A percentile compares a stretch with the other conserved stretches of the same genome.
Conservation (phyloP, 1,140 invertebrate genomes). For the Drosophila dunni region DNA sequence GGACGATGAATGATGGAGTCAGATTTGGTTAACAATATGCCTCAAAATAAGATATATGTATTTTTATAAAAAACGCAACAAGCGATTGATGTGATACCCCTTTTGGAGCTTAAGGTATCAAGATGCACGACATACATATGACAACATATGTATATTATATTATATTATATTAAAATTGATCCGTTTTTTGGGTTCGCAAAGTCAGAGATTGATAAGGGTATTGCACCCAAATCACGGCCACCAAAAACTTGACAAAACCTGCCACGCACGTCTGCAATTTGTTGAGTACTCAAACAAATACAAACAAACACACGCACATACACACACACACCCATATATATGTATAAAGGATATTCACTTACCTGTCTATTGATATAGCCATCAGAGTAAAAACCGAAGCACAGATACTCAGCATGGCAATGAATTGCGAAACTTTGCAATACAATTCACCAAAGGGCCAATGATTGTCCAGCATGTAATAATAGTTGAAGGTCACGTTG, state of each 20-base stretch:
- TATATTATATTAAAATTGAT: slow-evolving; percentile 25
- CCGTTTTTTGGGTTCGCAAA: slow-evolving; percentile 27
- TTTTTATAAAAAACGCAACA: slow-evolving; percentile 6
- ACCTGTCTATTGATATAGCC: slow-evolving; percentile 98
- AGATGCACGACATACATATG: slow-evolving; percentile 21
- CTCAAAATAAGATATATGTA: background rate
- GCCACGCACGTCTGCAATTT: slow-evolving; percentile 45
- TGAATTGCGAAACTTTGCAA: slow-evolving; percentile 97
- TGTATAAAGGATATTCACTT: slow-evolving; percentile 80
- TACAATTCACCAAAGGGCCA: slow-evolving; percentile 97
- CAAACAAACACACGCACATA: background rate
- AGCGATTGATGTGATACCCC: slow-evolving; percentile 2
- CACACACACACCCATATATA: background rate
- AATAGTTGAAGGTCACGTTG: slow-evolving; percentile 97
- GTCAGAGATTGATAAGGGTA: slow-evolving; percentile 50
- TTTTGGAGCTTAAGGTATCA: slow-evolving; percentile 29
- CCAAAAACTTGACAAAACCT: slow-evolving; percentile 30
- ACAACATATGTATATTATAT: slow-evolving; percentile 24
- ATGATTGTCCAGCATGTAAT: slow-evolving; percentile 95
- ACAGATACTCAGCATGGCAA: slow-evolving; percentile 95
- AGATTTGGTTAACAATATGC: slow-evolving; percentile 34
- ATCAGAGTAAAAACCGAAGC: slow-evolving; percentile 98
- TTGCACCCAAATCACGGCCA: slow-evolving; percentile 30
- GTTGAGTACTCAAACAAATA: slow-evolving; percentile 16
- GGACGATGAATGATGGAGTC: slow-evolving; percentile 34